Base-by-base conservation (phyloP, 2,888 invertebrate genomes). In the Theodoxus fluviatilis region DNA sequence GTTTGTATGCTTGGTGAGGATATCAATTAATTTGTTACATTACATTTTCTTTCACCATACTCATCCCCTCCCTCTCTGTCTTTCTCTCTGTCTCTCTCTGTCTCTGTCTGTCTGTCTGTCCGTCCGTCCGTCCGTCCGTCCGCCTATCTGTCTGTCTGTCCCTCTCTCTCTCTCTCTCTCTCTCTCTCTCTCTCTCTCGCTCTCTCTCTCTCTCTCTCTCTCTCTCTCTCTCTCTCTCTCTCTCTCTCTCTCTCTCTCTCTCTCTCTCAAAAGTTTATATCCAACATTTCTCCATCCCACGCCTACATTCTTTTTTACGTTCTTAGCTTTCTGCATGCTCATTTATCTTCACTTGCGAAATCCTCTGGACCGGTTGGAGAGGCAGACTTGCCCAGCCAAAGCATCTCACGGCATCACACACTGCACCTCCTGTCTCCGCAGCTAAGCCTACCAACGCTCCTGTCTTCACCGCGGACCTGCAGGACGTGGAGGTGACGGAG, bases 401-500 rank as follows among this genome's bases (percentile, higher is more conserved):
- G n/a, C 35, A 22, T 12, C 38, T n/a, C 3, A 6, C 15, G 2
- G 3, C n/a, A 9, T 18, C 33, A 33, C 59, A 31, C 33, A 15
- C 22, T 65, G 57, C 33, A 9, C 9, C 1, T 9, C 3, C 31
- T 57, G 18, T 22, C 28, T 1, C 61, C 55, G 15, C 63, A 77
- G 77, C 71, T 22, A 38, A 40, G 18, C 70, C 66, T 18, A 55
- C 57, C 25, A 69, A 67, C 31, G 52, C 70, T 18, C 82, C 82
- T 12, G 52, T 69, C 22, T 76, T 83, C 63, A 69, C 70, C 9
- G 76, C 73, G 33, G 59, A 68, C 3, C 76, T 83, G 18, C 55
- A 72, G 33, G 81, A 83, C 68, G 70, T 76, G 40, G 74, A 73
- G 0, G 77, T 78, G 6, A 72, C 73, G 12, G 82, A 82, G 67